A percentile compares a stretch with the other conserved stretches of the same genome.
Conservation (phyloP, 2,888 invertebrate species). For the Dichetophora obliterata region DNA sequence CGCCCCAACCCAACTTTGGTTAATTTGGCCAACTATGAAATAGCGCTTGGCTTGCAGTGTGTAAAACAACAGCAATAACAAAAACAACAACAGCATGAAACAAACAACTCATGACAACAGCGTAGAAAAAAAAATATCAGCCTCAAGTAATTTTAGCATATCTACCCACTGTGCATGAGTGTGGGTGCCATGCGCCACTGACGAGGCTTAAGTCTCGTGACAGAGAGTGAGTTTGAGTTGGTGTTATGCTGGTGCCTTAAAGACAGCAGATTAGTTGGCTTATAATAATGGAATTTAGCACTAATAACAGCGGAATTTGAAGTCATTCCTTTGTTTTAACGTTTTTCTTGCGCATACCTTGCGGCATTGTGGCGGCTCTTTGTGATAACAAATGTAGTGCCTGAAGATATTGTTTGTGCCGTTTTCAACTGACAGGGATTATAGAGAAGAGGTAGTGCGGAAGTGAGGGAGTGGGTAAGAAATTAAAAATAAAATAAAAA, state of each 20-base stretch:
- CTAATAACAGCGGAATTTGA: slow-evolving; percentile 52
- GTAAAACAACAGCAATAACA: too few relatives aligned
- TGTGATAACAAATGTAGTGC: background rate
- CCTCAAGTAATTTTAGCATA: too few relatives aligned
- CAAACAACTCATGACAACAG: too few relatives aligned
- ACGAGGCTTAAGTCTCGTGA: too few relatives aligned
- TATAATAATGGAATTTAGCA: slow-evolving; percentile 62
- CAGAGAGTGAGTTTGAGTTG: slow-evolving; percentile 31
- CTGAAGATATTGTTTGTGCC: background rate
- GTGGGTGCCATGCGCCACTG: too few relatives aligned
- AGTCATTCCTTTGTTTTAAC: slow-evolving; percentile 8
- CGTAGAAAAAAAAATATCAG: too few relatives aligned
- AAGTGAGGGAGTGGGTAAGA: background rate
- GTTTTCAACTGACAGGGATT: too few relatives aligned
- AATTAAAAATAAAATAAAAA: background rate
- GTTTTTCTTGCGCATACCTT: slow-evolving; percentile 19
- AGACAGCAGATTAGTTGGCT: slow-evolving; percentile 60
- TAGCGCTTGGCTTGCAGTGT: too few relatives aligned
- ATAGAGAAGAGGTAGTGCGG: background rate
- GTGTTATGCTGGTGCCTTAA: slow-evolving; percentile 51
- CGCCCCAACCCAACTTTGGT: too few relatives aligned
- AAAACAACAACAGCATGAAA: too few relatives aligned
- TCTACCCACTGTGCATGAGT: too few relatives aligned
- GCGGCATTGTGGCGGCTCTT: background rate
- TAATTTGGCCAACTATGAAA: too few relatives aligned